A percentile compares a stretch with the other conserved stretches of the same genome.
phyloP scores from a whole-genome alignment of 1,140 invertebrate genomes.

The Brachionus koreanus region DNA sequence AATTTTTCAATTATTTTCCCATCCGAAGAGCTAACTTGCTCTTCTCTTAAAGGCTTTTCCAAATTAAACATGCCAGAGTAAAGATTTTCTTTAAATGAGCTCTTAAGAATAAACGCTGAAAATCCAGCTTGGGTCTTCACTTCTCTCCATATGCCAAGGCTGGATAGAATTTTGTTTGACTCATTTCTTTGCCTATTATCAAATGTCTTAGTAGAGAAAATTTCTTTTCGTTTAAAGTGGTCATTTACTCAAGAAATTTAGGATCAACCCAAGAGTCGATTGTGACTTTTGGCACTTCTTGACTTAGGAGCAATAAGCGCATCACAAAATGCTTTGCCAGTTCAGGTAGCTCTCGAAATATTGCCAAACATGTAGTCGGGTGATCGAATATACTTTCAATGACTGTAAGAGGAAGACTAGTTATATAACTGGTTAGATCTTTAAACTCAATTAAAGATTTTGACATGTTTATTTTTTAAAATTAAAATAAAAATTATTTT shows the following conservation, averaged over 20 bases:
- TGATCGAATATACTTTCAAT: slow-evolving; percentile 83
- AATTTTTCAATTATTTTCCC: slow-evolving; percentile 79
- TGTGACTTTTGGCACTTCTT: slow-evolving; percentile 85
- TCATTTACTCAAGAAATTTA: slow-evolving; percentile 44
- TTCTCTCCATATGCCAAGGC: slow-evolving; percentile 81
- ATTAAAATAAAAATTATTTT: not conserved
- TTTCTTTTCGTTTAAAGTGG: not conserved
- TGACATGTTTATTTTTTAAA: not conserved
- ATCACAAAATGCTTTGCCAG: slow-evolving; percentile 85
- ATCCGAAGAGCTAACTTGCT: not conserved
- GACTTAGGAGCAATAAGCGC: slow-evolving; percentile 82
- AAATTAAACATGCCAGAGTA: slow-evolving; percentile 72
- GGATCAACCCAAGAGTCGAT: slow-evolving; percentile 80
- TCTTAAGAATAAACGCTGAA: slow-evolving; percentile 79
- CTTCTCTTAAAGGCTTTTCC: not conserved
- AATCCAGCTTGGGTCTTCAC: slow-evolving; percentile 80
- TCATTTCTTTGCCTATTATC: slow-evolving; percentile 65
- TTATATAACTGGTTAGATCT: slow-evolving; percentile 39
- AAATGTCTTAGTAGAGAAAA: not conserved
- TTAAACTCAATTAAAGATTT: slow-evolving; percentile 30
- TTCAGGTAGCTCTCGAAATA: slow-evolving; percentile 81
- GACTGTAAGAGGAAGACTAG: slow-evolving; percentile 65
- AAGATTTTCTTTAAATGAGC: slow-evolving; percentile 80
- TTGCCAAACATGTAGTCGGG: slow-evolving; percentile 86
- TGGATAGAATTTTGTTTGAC: slow-evolving; percentile 69